Evolutionary conservation across 2,888 invertebrate species (phyloP).

Genomic region (Itoplectis maculator): DNA sequence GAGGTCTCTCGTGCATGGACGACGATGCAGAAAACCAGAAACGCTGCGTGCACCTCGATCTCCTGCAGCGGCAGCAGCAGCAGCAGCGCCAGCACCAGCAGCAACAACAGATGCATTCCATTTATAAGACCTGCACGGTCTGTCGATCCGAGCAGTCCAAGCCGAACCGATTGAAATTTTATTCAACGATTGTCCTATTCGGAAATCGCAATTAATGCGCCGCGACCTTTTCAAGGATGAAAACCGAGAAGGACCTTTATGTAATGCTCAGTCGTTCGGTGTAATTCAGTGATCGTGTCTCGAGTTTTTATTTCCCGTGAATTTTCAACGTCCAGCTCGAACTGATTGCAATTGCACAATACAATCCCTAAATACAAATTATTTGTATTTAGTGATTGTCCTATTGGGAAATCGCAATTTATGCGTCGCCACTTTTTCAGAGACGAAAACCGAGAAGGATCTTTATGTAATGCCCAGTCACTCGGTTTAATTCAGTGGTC

Average conservation of each 20-base stretch:
- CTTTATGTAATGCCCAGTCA: neutral
- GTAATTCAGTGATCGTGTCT: constrained; percentile 1
- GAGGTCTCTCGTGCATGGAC: constrained; percentile 53
- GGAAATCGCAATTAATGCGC: constrained; percentile 1
- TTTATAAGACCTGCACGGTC: constrained; percentile 17
- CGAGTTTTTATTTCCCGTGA: neutral
- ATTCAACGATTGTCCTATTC: constrained; percentile 18
- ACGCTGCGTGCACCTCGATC: constrained; percentile 21
- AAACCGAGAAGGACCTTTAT: neutral
- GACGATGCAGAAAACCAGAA: constrained; percentile 47
- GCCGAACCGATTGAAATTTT: constrained; percentile 33
- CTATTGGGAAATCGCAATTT: neutral
- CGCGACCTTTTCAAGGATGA: neutral
- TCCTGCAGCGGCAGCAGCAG: neutral
- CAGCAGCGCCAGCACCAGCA: no score
- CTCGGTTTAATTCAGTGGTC: neutral
- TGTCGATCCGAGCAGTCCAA: constrained; percentile 11
- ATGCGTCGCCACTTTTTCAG: neutral
- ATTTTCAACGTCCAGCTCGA: no score
- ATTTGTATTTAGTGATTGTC: constrained; percentile 28
- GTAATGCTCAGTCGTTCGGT: no score
- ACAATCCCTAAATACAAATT: no score
- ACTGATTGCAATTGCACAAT: no score
- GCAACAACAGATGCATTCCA: neutral
- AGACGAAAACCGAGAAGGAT: neutral